Evolutionary conservation across 2,113 vertebrate species (phyloP).

Genomic region (Phoenicopterus ruber): DNA sequence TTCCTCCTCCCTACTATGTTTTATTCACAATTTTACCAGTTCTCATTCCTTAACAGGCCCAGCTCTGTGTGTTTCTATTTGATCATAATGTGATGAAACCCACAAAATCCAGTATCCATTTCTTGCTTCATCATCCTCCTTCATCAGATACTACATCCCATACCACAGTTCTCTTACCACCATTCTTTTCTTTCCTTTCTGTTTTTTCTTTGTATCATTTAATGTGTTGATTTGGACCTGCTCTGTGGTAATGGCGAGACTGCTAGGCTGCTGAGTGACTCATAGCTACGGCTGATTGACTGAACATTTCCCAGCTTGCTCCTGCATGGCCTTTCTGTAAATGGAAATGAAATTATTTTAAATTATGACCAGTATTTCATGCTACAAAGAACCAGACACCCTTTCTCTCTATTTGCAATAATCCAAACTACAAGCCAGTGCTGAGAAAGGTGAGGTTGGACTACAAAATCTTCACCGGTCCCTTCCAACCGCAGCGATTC

Average conservation of each 20-base stretch:
- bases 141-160: neutral
- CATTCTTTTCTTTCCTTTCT: neutral
- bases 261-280: neutral
- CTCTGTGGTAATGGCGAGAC: neutral
- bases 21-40: slow-evolving; percentile 5
- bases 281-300: neutral
- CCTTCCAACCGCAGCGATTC: neutral
- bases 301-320: neutral
- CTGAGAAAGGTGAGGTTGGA: neutral
- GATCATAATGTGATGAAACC: neutral
- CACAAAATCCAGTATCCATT: neutral
- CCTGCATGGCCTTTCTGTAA: neutral
- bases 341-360: slow-evolving; percentile 13
- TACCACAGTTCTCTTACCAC: neutral
- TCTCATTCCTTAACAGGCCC: neutral
- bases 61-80: neutral
- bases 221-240: neutral
- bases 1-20: neutral
- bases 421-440: neutral
- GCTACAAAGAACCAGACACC: neutral
- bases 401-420: neutral
- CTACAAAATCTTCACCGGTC: neutral
- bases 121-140: neutral
- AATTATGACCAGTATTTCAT: neutral
- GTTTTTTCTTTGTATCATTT: neutral